Evolutionary conservation across 2,113 vertebrate species (phyloP), one percentile per base, ranked within the genome.

Genomic region (Tychaedon coryphoeus): DNA sequence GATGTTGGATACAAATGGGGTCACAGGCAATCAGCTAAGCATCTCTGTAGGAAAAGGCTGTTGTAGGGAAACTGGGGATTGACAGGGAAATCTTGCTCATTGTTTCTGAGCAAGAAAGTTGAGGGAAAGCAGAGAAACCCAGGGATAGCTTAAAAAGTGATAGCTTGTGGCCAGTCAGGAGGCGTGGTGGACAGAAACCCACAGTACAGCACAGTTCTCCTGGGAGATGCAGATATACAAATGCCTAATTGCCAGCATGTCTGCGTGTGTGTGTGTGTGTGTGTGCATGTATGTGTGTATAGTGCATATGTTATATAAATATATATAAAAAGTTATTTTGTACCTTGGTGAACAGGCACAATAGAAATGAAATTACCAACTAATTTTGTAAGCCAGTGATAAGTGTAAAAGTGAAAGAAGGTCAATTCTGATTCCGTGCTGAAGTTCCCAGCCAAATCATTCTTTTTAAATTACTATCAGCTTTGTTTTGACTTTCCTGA

Each of bases 211-310:
- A 56, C 13, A 6, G 16, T 20, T 57, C 42, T 77, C 50, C 24
- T 2, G 2, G 40, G 67, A 65, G 11, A 51, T 19, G 17, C 31
- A 51, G 48, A 51, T 14, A 3, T 14, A 60, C 29, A 54, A 70
- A 74, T 2, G 0, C 8, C 23, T 65, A 28, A 61, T 17, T 65
- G 67, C 36, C 66, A 76, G 28, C 19, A 2, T 20, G 5, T 57
- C 14, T 33, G 5, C 38, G 2, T 50, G 2, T n/a, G 2, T n/a
- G 1, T n/a, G 38, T 38, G 5, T 17, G 16, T 23, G 5, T 8
- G 15, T 6, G 23, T 47, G 48, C 9, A 33, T 18, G 7, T n/a
- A 9, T 42, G 8, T 36, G 34, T 33, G 12, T 17, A 43, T 6
- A 40, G 19, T n/a, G 19, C 14, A 18, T 14, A 28, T 23, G 22